phyloP scores from a whole-genome alignment of 2,888 invertebrate species.

The Phengaris arion region DNA sequence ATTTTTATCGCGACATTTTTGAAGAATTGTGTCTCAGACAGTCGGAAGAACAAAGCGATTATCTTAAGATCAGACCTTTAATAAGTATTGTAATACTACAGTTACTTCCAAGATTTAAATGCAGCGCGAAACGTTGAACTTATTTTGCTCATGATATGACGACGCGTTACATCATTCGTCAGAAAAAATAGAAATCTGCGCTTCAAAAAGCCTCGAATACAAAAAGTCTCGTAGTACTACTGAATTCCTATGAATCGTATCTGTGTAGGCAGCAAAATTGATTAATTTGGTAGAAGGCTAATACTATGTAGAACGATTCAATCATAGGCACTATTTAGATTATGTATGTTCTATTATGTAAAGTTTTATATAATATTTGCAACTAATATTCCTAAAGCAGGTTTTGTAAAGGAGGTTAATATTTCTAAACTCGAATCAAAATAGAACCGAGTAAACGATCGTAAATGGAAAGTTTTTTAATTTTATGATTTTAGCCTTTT shows the following conservation, averaged over 20 bases:
- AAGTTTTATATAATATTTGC: neutral
- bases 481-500: neutral
- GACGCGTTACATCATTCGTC: too few species aligned
- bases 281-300: neutral
- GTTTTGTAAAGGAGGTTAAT: neutral
- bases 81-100: neutral
- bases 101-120: too few species aligned
- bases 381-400: neutral
- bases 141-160: neutral
- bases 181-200: too few species aligned
- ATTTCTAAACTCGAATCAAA: neutral
- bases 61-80: neutral
- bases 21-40: neutral
- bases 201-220: too few species aligned
- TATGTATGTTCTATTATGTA: neutral
- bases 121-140: too few species aligned
- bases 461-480: neutral
- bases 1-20: conserved; percentile 5
- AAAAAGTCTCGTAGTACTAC: too few species aligned
- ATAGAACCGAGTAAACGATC: neutral
- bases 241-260: too few species aligned
- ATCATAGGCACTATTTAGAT: neutral
- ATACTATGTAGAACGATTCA: neutral
- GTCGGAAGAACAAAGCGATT: neutral
- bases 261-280: neutral